Evolutionary conservation across 2,113 vertebrate genomes (phyloP).

Genomic region (Sinocyclocheilus rhinocerous): DNA sequence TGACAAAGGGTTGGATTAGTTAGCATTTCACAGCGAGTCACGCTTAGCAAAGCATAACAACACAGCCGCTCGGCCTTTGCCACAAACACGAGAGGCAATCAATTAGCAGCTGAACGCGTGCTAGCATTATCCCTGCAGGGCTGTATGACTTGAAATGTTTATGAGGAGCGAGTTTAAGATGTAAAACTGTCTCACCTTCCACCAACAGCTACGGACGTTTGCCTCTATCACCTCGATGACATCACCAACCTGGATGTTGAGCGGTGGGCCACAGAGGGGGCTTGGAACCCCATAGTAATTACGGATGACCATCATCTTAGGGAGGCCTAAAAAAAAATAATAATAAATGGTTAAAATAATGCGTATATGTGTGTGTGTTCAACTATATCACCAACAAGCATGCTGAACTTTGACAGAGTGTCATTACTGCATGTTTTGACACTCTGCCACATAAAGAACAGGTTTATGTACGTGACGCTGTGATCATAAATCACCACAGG

Average conservation of each 20-base stretch:
- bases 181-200: conserved; percentile 83
- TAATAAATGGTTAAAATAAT: too few relatives aligned
- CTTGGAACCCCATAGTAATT: conserved; percentile 84
- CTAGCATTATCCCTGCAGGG: background rate
- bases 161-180: too few relatives aligned
- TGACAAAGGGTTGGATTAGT: conserved; percentile 46
- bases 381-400: background rate
- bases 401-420: conserved; percentile 34
- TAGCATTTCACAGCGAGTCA: conserved; percentile 35
- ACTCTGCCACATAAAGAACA: conserved; percentile 9
- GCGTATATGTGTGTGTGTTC: background rate
- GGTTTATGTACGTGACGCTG: background rate
- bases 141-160: background rate
- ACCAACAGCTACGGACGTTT: conserved; percentile 90
- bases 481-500: conserved; percentile 9
- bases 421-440: conserved; percentile 32
- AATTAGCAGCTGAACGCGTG: conserved; percentile 21
- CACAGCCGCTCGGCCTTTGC: conserved; percentile 4
- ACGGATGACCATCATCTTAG: conserved; percentile 91
- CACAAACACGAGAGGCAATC: conserved; percentile 4
- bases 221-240: conserved; percentile 88
- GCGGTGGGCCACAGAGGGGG: conserved; percentile 81
- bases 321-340: conserved; percentile 79
- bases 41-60: conserved; percentile 37
- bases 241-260: conserved; percentile 87